These are phyloP conservation scores for Drosophila dives DNA, from an alignment of 2,888 invertebrate species.

Conservation along the genomic window DNA sequence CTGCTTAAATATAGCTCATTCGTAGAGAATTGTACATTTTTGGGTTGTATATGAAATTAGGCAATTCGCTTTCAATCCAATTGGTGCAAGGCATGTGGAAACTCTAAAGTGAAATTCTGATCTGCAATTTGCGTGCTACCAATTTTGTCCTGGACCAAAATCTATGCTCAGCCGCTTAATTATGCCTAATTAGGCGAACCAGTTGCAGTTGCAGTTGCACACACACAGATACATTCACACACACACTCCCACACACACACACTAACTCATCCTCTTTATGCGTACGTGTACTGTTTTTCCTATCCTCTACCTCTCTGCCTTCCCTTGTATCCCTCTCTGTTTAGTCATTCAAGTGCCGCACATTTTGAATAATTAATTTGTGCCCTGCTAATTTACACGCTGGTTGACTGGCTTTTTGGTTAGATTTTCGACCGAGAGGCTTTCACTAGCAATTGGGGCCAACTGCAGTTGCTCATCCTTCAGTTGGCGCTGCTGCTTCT, in stretches of 20 bases:
- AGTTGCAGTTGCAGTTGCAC: conserved; percentile 52
- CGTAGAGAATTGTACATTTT: background rate
- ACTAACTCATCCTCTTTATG: conserved; percentile 14
- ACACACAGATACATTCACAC: conserved; percentile 18
- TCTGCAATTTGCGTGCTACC: conserved; percentile 13
- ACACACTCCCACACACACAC: conserved; percentile 20
- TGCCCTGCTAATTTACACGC: conserved; percentile 79
- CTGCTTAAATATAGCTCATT: background rate
- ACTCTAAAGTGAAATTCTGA: conserved; percentile 39
- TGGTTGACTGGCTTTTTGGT: conserved; percentile 76
- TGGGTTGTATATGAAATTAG: background rate
- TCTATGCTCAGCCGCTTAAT: conserved; percentile 70
- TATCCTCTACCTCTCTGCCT: background rate
- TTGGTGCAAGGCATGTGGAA: conserved; percentile 2
- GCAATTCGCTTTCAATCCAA: background rate
- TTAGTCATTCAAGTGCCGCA: conserved; percentile 76
- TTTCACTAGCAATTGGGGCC: conserved; percentile 36
- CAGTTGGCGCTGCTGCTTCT: background rate
- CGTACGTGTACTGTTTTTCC: conserved; percentile 21
- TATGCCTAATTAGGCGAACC: conserved; percentile 70
- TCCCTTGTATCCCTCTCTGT: conserved; percentile 31
- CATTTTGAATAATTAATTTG: conserved; percentile 81
- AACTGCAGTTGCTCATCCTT: conserved; percentile 21
- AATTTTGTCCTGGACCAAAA: conserved; percentile 37
- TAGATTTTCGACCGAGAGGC: conserved; percentile 53